Percentiles rank a stretch among this genome's conserved stretches.
Conservation (phyloP, 2,113 vertebrate species). For the Hemibagrus wyckioides region DNA sequence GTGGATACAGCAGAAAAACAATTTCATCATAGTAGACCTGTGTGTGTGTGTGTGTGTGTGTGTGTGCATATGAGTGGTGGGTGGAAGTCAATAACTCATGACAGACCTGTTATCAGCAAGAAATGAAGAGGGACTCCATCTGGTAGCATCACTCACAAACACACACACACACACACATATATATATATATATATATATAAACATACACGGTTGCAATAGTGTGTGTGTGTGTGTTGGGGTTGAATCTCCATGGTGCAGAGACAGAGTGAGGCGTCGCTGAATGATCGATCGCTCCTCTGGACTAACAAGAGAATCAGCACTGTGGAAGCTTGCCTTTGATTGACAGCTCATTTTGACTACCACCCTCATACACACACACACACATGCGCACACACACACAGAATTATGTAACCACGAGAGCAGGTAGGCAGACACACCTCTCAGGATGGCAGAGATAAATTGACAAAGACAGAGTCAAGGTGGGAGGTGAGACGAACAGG, state of each 20-base stretch:
- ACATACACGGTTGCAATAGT: conserved; percentile 12
- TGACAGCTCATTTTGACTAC: conserved; percentile 18
- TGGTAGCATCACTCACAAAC: background rate
- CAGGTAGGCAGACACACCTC: background rate
- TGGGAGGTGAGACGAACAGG: conserved; percentile 44
- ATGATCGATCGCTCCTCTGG: conserved; percentile 46
- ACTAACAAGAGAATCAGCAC: conserved; percentile 48
- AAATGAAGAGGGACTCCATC: conserved; percentile 32
- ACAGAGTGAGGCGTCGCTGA: conserved; percentile 15
- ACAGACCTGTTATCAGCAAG: conserved; percentile 35
- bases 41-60: conserved; percentile 38
- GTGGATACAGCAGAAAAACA: background rate
- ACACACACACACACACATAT: background rate
- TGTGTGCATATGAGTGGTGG: conserved; percentile 35
- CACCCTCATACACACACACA: background rate
- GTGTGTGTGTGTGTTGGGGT: background rate
- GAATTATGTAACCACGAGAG: background rate
- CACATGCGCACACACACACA: conserved; percentile 5
- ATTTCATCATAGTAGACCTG: background rate
- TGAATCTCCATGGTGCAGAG: conserved; percentile 26
- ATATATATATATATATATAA: background rate
- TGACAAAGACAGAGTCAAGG: conserved; percentile 28
- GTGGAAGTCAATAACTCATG: conserved; percentile 48
- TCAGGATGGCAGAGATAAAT: conserved; percentile 14
- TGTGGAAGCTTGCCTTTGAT: conserved; percentile 34